These are phyloP conservation scores for Lucilia cuprina DNA, from an alignment of 1,140 invertebrate genomes.

Conservation along the genomic window DNA sequence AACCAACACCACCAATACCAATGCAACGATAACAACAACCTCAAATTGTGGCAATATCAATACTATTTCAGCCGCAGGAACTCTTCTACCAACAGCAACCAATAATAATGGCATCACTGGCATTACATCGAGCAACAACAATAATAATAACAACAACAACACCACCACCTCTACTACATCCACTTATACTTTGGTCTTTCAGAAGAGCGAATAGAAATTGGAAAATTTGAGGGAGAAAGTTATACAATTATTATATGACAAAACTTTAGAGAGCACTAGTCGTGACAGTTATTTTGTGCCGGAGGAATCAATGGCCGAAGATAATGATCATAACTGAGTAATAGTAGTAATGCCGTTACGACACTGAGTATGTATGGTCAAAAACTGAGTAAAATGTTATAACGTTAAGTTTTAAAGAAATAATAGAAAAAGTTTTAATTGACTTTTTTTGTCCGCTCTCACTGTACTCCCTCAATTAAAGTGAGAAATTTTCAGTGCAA, in stretches of 20 bases:
- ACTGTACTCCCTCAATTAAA: background rate
- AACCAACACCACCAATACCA: background rate
- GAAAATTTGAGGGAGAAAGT: slow-evolving; percentile 32
- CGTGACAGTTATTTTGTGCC: background rate
- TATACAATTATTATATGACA: slow-evolving; percentile 18
- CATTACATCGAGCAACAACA: background rate
- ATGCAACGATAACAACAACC: background rate
- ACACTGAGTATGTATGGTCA: background rate
- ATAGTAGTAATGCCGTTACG: background rate
- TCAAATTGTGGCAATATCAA: background rate
- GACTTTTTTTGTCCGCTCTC: too few relatives aligned
- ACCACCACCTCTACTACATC: slow-evolving; percentile 42
- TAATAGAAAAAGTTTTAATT: too few relatives aligned
- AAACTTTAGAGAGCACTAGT: background rate
- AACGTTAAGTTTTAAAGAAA: background rate
- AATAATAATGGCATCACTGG: background rate
- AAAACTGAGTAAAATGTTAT: background rate
- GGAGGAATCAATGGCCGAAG: background rate
- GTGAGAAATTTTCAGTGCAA: background rate
- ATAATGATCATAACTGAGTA: too few relatives aligned
- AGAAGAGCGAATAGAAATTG: slow-evolving; percentile 48
- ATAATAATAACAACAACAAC: slow-evolving; percentile 38
- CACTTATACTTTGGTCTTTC: slow-evolving; percentile 56
- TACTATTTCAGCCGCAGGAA: background rate
- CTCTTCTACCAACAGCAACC: background rate